Conservation (phyloP, 2,888 invertebrate genomes). For the Torymus texanus region DNA sequence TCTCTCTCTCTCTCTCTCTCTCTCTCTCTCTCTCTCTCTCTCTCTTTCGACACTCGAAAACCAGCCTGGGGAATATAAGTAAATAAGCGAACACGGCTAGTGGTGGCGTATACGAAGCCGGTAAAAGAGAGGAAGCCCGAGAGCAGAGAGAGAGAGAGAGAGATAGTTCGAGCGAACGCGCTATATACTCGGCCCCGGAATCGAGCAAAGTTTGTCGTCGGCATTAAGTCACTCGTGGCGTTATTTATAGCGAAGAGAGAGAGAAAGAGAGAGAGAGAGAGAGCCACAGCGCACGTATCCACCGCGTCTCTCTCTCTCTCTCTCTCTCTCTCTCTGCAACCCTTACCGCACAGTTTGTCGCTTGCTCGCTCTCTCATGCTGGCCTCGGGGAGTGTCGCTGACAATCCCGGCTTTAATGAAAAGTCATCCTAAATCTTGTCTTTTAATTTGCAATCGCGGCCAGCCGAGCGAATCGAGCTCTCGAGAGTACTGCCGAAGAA, state of each 20-base stretch:
- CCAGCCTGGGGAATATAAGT: slow-evolving; percentile 30
- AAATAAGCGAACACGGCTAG: slow-evolving; percentile 12
- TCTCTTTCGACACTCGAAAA: slow-evolving; percentile 18
- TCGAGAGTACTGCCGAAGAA: too few relatives aligned
- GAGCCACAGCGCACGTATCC: not conserved
- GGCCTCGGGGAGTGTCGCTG: slow-evolving; percentile 66
- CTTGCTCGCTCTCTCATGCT: slow-evolving; percentile 38
- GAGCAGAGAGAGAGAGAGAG: slow-evolving; percentile 45
- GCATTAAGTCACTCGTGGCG: slow-evolving; percentile 69
- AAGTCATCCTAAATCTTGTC: slow-evolving; percentile 65
- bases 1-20: too few relatives aligned
- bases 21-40: too few relatives aligned
- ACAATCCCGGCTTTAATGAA: slow-evolving; percentile 70
- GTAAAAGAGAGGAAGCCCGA: slow-evolving; percentile 47
- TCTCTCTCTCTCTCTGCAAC: slow-evolving; percentile 57
- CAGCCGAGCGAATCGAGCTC: not conserved
- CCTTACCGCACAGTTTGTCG: slow-evolving; percentile 67
- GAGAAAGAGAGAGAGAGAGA: too few relatives aligned
- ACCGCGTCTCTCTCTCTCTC: not conserved
- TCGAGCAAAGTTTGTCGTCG: slow-evolving; percentile 65
- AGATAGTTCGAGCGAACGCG: slow-evolving; percentile 1
- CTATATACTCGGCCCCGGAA: slow-evolving; percentile 55
- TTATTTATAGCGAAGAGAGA: slow-evolving; percentile 67
- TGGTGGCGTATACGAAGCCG: slow-evolving; percentile 21
- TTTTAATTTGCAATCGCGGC: slow-evolving; percentile 51